Percentiles rank a stretch among this genome's conserved stretches.
phyloP scores from a whole-genome alignment of 2,113 vertebrate species.

The Lates calcarifer region DNA sequence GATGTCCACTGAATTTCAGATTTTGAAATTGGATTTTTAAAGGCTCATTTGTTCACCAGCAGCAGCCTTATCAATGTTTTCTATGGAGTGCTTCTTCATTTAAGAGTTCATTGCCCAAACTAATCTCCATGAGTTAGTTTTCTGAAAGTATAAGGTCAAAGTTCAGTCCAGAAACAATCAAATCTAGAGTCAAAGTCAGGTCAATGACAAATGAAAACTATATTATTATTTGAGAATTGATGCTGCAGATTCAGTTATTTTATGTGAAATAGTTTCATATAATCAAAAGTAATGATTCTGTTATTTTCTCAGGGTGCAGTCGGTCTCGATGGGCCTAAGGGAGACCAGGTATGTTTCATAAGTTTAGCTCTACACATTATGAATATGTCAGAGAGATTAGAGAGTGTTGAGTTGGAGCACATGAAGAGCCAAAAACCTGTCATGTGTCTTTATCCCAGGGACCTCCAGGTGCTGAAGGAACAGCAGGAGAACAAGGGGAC shows the following conservation, averaged over 20 bases:
- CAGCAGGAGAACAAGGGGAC: constrained; percentile 89
- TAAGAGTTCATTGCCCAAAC: no score
- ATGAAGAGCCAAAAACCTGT: constrained; percentile 1
- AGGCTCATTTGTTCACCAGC: no score
- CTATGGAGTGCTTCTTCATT: no score
- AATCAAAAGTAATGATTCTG: background rate
- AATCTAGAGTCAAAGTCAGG: no score
- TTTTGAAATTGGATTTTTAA: no score
- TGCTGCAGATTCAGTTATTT: background rate
- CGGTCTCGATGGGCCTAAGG: constrained; percentile 91
- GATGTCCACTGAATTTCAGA: no score
- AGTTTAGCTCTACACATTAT: background rate
- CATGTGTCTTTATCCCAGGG: constrained; percentile 83
- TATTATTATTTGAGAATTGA: background rate
- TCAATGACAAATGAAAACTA: no score
- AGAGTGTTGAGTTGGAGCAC: background rate
- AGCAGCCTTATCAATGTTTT: no score
- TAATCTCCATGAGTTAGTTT: no score
- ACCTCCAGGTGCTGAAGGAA: constrained; percentile 90
- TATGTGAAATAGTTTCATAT: background rate
- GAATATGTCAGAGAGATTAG: background rate
- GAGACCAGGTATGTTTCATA: constrained; percentile 88
- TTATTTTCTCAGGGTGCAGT: constrained; percentile 85
- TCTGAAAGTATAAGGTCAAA: no score
- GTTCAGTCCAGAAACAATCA: background rate